phyloP scores from a whole-genome alignment of 2,113 vertebrate genomes.

The Rhynchopsitta pachyrhyncha region DNA sequence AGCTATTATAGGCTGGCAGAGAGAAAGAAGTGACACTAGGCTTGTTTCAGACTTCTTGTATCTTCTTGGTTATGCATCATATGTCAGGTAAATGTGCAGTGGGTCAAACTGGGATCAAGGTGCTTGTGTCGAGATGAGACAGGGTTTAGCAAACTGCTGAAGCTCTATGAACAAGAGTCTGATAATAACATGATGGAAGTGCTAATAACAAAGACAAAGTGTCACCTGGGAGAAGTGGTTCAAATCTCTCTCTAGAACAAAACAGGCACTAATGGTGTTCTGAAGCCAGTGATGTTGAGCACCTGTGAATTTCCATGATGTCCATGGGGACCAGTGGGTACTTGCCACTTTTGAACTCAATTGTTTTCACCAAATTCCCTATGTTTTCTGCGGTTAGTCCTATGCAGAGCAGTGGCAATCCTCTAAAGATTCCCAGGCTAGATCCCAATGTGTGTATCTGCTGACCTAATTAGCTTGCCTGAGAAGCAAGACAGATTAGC shows the following conservation, averaged over 20 bases:
- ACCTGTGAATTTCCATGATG: not conserved
- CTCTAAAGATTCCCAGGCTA: not conserved
- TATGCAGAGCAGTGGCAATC: not conserved
- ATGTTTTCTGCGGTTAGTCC: not conserved
- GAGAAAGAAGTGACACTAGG: not conserved
- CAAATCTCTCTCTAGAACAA: not conserved
- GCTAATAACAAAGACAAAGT: not conserved
- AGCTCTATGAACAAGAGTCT: not conserved
- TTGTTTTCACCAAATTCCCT: not conserved
- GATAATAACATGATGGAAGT: not conserved
- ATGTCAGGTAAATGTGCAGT: not conserved
- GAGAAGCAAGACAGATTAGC: slow-evolving; percentile 27
- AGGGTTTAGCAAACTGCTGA: not conserved
- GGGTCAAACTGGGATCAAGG: not conserved
- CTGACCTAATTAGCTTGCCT: slow-evolving; percentile 18
- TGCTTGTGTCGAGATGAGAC: not conserved
- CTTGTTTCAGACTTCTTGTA: not conserved
- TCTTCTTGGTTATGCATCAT: not conserved
- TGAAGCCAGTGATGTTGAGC: not conserved
- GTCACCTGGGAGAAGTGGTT: not conserved
- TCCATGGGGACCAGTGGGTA: not conserved
- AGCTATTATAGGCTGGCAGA: not conserved
- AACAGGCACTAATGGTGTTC: too few species aligned
- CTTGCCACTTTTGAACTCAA: not conserved
- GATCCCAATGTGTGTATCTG: not conserved